phyloP scores from a whole-genome alignment of 2,888 invertebrate genomes.

The Cerastis leucographa region DNA sequence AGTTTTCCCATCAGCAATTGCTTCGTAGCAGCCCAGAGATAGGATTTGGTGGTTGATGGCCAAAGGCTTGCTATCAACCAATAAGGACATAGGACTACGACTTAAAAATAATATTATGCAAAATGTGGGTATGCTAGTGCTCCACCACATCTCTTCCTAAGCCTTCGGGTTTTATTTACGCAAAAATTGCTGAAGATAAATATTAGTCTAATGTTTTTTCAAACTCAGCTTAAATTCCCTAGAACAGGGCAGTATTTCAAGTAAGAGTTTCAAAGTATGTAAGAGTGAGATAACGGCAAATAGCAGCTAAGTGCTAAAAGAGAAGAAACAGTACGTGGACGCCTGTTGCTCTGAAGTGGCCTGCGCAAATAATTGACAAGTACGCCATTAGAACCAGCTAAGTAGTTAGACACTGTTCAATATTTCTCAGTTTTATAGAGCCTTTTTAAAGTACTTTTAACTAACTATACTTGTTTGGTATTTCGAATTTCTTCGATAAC shows the following conservation, averaged over 20 bases:
- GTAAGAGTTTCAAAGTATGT: constrained; percentile 13
- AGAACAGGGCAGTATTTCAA: constrained; percentile 1
- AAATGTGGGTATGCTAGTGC: neutral
- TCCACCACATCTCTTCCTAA: neutral
- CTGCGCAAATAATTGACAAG: constrained; percentile 27
- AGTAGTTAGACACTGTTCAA: constrained; percentile 2
- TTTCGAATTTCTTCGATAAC: neutral
- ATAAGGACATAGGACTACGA: neutral
- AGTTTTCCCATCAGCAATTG: neutral
- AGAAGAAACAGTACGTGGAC: constrained; percentile 25
- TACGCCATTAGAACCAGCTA: constrained; percentile 31
- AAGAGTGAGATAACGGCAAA: constrained; percentile 22
- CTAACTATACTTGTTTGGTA: neutral
- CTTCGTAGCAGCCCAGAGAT: neutral
- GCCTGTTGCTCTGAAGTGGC: constrained; percentile 35
- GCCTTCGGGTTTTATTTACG: neutral
- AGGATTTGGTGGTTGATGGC: neutral
- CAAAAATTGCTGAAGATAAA: neutral
- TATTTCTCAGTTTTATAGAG: neutral
- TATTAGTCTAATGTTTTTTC: neutral
- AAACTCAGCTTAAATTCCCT: neutral
- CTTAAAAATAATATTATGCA: neutral
- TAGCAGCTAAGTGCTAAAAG: constrained; percentile 39
- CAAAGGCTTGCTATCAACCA: neutral
- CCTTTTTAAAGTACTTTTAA: neutral